phyloP scores from a whole-genome alignment of 1,140 invertebrate species.

The Brachionus asplanchnoidis region DNA sequence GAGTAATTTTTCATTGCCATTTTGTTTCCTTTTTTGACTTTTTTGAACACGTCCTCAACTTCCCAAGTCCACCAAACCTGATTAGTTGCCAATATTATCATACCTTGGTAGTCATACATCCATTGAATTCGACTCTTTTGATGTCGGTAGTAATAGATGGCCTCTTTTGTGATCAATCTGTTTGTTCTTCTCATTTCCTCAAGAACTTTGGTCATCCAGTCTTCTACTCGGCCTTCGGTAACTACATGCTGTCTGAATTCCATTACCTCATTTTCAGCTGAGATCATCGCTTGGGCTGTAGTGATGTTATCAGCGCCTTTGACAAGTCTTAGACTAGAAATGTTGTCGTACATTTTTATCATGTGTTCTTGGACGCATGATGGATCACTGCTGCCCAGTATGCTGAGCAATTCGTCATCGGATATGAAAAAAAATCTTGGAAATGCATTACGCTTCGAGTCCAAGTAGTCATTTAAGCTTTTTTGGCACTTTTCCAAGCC shows the following conservation, averaged over 20 bases:
- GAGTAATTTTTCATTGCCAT: slow-evolving; percentile 82
- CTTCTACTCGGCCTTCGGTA: slow-evolving; percentile 70
- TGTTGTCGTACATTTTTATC: slow-evolving; percentile 90
- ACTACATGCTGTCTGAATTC: slow-evolving; percentile 66
- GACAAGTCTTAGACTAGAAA: slow-evolving; percentile 67
- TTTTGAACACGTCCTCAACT: slow-evolving; percentile 77
- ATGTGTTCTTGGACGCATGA: slow-evolving; percentile 79
- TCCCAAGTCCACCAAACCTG: slow-evolving; percentile 89
- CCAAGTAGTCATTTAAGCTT: slow-evolving; percentile 79
- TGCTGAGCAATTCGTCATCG: slow-evolving; percentile 80
- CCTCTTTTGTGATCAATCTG: slow-evolving; percentile 77
- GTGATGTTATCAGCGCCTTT: slow-evolving; percentile 63
- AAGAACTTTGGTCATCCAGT: slow-evolving; percentile 80
- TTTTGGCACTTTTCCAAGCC: slow-evolving; percentile 82
- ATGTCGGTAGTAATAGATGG: slow-evolving; percentile 72
- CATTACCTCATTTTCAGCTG: slow-evolving; percentile 78
- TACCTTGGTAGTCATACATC: slow-evolving; percentile 80
- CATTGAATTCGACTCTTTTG: slow-evolving; percentile 64
- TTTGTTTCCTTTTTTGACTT: slow-evolving; percentile 67
- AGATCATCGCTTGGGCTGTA: slow-evolving; percentile 72
- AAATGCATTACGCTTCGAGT: slow-evolving; percentile 76
- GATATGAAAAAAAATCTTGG: slow-evolving; percentile 87
- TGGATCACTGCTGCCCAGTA: slow-evolving; percentile 75
- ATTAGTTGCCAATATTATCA: slow-evolving; percentile 76
- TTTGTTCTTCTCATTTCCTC: slow-evolving; percentile 77